Percentiles rank a stretch among this genome's conserved stretches.
These are phyloP conservation scores for Siniperca obscura DNA, from an alignment of 2,797 vertebrate genomes.

Conservation along the genomic window DNA sequence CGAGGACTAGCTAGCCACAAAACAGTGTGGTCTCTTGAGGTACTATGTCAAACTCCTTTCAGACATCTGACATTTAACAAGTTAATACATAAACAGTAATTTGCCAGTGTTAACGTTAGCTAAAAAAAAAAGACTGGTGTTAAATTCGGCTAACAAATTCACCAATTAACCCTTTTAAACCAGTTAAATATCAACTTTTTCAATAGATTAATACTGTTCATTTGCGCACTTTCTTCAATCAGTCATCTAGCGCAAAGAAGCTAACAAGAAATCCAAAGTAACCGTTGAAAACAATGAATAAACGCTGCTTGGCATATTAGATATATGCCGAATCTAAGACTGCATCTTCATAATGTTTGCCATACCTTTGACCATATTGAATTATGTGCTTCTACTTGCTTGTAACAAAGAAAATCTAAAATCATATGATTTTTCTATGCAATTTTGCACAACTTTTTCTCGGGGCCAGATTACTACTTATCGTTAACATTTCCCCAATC, in stretches of 20 bases:
- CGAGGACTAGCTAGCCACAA: fast-evolving
- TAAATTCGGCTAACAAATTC: background rate
- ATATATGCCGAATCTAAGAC: background rate
- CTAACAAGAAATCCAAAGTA: background rate
- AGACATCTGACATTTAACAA: background rate
- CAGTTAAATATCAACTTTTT: background rate
- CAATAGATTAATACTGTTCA: fast-evolving
- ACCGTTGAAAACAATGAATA: fast-evolving
- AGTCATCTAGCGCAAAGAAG: background rate
- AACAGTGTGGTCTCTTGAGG: fast-evolving
- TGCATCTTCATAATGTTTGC: fast-evolving
- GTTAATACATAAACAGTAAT: fast-evolving
- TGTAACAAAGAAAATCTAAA: background rate
- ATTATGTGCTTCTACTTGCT: fast-evolving
- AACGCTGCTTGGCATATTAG: fast-evolving
- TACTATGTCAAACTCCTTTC: background rate
- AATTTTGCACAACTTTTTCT: background rate
- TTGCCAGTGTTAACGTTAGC: fast-evolving
- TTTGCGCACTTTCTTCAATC: no score
- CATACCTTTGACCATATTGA: fast-evolving
- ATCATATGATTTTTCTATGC: background rate
- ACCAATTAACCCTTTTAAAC: fast-evolving
- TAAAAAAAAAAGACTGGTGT: fast-evolving
- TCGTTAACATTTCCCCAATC: background rate
- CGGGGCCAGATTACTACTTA: background rate